These are phyloP conservation scores for Mormoops blainvillei DNA, from an alignment of 2,113 vertebrate species.

Conservation along the genomic window DNA sequence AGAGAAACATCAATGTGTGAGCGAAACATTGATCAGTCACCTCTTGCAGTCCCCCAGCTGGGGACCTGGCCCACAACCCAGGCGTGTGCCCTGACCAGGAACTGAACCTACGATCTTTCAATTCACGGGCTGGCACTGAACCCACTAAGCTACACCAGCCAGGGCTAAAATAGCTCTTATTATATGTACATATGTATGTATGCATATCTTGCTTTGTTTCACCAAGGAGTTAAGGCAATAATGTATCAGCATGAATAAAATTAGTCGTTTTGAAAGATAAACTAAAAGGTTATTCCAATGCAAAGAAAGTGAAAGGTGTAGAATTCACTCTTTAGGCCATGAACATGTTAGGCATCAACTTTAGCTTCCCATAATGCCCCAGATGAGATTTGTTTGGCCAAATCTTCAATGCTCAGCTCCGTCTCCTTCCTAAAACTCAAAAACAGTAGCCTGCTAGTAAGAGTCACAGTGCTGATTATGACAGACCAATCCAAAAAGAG, in stretches of 20 bases:
- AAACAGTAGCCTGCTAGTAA: neutral
- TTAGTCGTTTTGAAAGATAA: neutral
- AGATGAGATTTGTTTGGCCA: neutral
- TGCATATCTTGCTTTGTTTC: neutral
- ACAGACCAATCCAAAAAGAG: neutral
- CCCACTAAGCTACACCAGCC: neutral
- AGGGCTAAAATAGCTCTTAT: neutral
- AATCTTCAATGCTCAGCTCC: neutral
- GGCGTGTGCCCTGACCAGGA: too few relatives aligned
- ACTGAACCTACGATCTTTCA: too few relatives aligned
- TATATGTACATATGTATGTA: neutral
- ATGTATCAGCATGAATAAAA: neutral
- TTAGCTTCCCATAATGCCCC: neutral
- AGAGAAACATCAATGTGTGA: too few relatives aligned
- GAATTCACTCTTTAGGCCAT: neutral
- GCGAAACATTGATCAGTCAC: too few relatives aligned
- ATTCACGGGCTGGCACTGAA: too few relatives aligned
- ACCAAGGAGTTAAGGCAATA: neutral
- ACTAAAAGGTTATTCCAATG: neutral
- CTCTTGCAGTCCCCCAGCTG: too few relatives aligned
- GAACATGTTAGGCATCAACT: neutral
- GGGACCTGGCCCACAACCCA: too few relatives aligned
- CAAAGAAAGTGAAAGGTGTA: neutral
- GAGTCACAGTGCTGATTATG: neutral
- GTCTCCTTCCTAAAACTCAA: neutral